phyloP scores from a whole-genome alignment of 2,888 invertebrate genomes.

The Dendrolimus houi region DNA sequence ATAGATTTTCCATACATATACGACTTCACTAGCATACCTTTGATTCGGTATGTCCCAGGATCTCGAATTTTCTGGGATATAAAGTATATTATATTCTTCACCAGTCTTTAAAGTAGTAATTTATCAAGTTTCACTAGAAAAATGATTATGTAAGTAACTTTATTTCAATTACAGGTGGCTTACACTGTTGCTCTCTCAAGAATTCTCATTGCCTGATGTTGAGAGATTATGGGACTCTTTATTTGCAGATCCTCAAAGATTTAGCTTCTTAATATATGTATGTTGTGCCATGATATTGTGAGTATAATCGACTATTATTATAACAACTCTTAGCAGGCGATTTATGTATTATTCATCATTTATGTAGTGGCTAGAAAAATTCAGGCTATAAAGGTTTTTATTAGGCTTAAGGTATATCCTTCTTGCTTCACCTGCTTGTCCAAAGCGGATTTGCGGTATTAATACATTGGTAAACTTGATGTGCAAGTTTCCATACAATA shows the following conservation, averaged over 20 bases:
- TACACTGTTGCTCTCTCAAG: constrained; percentile 95
- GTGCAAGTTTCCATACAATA: not conserved
- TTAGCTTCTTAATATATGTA: constrained; percentile 92
- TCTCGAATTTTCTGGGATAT: no score
- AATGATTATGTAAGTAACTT: not conserved
- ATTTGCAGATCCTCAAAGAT: constrained; percentile 92
- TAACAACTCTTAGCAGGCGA: not conserved
- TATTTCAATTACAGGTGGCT: constrained; percentile 86
- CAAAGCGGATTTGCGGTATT: not conserved
- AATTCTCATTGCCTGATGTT: constrained; percentile 97
- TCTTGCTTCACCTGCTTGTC: not conserved
- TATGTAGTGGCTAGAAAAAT: no score
- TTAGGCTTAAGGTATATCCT: no score
- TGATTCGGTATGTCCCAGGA: no score
- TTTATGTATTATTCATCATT: no score
- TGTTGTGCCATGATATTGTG: constrained; percentile 99
- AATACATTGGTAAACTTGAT: not conserved
- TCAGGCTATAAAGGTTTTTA: no score
- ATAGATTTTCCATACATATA: no score
- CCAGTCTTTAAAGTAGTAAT: no score
- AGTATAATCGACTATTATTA: constrained; percentile 51
- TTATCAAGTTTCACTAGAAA: no score
- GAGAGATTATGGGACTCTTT: constrained; percentile 98
- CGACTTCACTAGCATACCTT: no score
- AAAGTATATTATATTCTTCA: no score